phyloP scores from a whole-genome alignment of 2,888 invertebrate species.

The Phalangium opilio region DNA sequence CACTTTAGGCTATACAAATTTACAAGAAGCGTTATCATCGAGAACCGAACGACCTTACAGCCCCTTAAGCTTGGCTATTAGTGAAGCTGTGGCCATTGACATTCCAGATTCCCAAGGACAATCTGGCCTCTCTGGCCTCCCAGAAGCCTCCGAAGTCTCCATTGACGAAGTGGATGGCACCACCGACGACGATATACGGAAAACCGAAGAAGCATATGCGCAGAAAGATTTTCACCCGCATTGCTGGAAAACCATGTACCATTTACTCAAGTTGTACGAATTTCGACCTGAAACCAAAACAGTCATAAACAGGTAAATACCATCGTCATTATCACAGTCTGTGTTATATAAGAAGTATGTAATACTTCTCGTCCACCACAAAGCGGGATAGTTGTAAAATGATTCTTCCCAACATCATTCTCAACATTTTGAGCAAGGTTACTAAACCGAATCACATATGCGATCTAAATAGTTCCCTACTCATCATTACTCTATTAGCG shows the following conservation, averaged over 20 bases:
- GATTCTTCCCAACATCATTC: too few species aligned
- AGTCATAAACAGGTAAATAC: constrained; percentile 49
- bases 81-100: constrained; percentile 29
- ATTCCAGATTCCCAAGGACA: constrained; percentile 23
- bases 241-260: constrained; percentile 89
- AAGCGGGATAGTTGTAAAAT: too few species aligned
- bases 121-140: constrained; percentile 27
- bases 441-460: too few species aligned
- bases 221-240: constrained; percentile 39
- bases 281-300: constrained; percentile 91
- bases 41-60: constrained; percentile 17
- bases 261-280: constrained; percentile 78
- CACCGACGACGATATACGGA: constrained; percentile 1
- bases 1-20: constrained; percentile 53
- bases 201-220: too few species aligned
- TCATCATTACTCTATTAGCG: too few species aligned
- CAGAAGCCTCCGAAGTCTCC: constrained; percentile 27
- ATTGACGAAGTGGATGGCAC: constrained; percentile 11
- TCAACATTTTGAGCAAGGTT: too few species aligned
- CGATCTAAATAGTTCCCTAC: too few species aligned
- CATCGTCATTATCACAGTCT: too few species aligned
- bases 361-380: too few species aligned
- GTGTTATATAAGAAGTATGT: too few species aligned
- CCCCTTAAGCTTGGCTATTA: constrained; percentile 27
- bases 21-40: constrained; percentile 33